These are phyloP conservation scores for Dolichallabes microphthalmus DNA, from an alignment of 2,113 vertebrate species.

Conservation along the genomic window DNA sequence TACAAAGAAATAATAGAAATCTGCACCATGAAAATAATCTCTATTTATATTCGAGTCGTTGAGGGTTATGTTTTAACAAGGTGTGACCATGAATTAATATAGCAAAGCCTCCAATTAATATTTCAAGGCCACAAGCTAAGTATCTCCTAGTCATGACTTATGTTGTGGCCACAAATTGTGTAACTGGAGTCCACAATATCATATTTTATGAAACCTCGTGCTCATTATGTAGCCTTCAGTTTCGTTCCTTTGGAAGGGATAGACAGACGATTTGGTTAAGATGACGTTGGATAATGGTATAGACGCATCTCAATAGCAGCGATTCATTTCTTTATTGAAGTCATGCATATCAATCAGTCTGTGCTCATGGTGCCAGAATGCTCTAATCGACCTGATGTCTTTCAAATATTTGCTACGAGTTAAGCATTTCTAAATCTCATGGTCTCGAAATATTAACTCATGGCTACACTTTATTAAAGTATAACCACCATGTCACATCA, in stretches of 20 bases:
- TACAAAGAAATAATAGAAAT: slow-evolving; percentile 4
- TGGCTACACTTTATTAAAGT: not conserved
- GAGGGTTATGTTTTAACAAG: slow-evolving; percentile 4
- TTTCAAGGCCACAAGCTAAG: slow-evolving; percentile 17
- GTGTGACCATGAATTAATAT: slow-evolving; percentile 1
- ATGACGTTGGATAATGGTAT: not conserved
- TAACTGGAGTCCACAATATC: not conserved
- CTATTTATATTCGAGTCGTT: not conserved
- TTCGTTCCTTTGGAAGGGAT: not conserved
- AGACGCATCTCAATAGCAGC: not conserved
- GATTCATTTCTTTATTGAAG: too few species aligned
- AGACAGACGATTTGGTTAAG: not conserved
- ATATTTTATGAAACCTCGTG: not conserved
- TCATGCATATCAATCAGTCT: not conserved
- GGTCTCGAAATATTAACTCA: not conserved
- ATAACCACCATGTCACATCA: not conserved
- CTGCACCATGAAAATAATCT: slow-evolving; percentile 6
- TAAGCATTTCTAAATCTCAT: not conserved
- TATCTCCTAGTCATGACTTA: not conserved
- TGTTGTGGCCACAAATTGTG: not conserved
- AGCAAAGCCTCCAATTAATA: not conserved
- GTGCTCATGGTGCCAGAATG: not conserved
- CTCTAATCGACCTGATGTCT: not conserved
- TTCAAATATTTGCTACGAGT: not conserved
- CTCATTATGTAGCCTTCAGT: not conserved